Evolutionary conservation across 1,140 invertebrate species (phyloP).

Genomic region (Brachionus asplanchnoidis): DNA sequence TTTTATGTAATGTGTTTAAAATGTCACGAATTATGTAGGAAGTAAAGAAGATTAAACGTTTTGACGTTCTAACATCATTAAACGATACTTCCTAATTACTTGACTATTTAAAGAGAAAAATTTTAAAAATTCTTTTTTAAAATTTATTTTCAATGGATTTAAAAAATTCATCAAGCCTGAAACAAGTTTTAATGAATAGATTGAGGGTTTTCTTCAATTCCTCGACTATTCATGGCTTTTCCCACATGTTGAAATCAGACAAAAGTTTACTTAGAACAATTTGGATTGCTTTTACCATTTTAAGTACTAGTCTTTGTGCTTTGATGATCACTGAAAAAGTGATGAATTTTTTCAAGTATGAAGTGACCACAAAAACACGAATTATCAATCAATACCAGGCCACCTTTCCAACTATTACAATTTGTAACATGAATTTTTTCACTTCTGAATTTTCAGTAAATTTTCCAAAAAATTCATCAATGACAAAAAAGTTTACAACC

Average conservation of each 20-base stretch:
- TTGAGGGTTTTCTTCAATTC: background rate
- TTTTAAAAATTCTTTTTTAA: background rate
- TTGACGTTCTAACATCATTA: background rate
- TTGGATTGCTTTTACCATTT: background rate
- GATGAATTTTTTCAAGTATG: background rate
- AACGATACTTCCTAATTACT: too few species aligned
- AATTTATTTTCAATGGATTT: background rate
- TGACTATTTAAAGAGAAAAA: background rate
- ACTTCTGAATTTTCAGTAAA: background rate
- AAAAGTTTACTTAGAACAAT: background rate
- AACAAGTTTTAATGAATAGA: background rate
- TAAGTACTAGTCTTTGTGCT: background rate
- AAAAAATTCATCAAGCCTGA: background rate
- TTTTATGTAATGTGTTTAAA: too few species aligned
- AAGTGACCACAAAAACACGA: background rate
- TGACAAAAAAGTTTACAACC: background rate
- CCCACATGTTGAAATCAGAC: background rate
- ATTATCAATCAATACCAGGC: background rate
- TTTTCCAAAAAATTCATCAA: background rate
- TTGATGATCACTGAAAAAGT: background rate
- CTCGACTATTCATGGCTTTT: background rate
- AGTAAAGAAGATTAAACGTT: too few species aligned
- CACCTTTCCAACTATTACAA: background rate
- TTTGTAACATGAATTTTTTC: background rate
- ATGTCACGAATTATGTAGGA: too few species aligned